Percentiles rank a stretch among this genome's conserved stretches.
These are phyloP conservation scores for Acanthurus lineatus DNA, from an alignment of 2,797 vertebrate genomes.

Conservation along the genomic window DNA sequence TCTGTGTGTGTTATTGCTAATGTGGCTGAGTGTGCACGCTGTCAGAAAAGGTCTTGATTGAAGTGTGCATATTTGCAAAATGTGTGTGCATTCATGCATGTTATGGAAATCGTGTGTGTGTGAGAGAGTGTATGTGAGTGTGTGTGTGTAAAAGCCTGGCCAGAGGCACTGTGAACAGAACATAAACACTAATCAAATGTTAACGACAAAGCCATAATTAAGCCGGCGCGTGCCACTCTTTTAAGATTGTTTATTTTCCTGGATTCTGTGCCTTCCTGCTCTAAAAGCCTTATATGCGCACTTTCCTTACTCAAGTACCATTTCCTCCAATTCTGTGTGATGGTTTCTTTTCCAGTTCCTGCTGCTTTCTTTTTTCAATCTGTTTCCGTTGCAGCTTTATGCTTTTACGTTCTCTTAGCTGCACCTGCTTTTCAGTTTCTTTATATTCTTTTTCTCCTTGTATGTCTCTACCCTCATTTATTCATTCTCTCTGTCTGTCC, in stretches of 20 bases:
- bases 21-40: constrained; percentile 50
- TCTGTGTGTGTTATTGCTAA: constrained; percentile 34
- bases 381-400: constrained; percentile 4
- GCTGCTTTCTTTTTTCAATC: background rate
- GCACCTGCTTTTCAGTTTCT: background rate
- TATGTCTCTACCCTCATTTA: background rate
- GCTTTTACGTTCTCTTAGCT: background rate
- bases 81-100: constrained; percentile 47
- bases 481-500: background rate
- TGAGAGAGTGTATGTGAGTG: constrained; percentile 37
- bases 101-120: background rate
- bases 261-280: constrained; percentile 4
- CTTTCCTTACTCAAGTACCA: constrained; percentile 23
- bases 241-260: constrained; percentile 46
- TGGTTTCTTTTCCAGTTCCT: constrained; percentile 41
- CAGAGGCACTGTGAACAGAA: constrained; percentile 49
- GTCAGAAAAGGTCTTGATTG: constrained; percentile 63
- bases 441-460: background rate
- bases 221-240: constrained; percentile 35
- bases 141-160: constrained; percentile 36
- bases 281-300: constrained; percentile 37
- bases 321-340: constrained; percentile 36
- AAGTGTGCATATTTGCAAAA: constrained; percentile 54
- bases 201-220: constrained; percentile 66
- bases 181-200: constrained; percentile 79